Evolutionary conservation across 1,140 invertebrate species (phyloP).

Genomic region (Leptoteleia sp.): DNA sequence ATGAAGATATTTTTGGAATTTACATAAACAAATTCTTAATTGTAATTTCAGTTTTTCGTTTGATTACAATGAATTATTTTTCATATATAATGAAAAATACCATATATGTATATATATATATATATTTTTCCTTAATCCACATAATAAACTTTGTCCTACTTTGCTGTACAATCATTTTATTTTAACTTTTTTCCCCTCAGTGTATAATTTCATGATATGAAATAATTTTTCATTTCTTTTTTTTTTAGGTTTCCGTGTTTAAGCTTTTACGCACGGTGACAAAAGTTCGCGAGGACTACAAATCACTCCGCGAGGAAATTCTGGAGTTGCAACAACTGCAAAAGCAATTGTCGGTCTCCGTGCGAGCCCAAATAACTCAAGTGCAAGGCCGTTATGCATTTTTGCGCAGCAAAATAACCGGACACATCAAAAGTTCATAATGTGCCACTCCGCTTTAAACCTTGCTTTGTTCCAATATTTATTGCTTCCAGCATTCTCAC

Average conservation of each 20-base stretch:
- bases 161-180: too few species aligned
- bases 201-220: too few species aligned
- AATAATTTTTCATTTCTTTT: slow-evolving; percentile 1
- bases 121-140: too few species aligned
- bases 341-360: slow-evolving; percentile 82
- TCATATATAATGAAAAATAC: too few species aligned
- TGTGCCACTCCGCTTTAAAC: slow-evolving; percentile 70
- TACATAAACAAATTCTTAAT: too few species aligned
- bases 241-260: slow-evolving; percentile 79
- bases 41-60: too few species aligned
- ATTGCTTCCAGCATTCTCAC: too few species aligned
- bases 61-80: too few species aligned
- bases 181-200: too few species aligned
- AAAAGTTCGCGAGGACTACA: slow-evolving; percentile 83
- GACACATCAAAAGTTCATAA: slow-evolving; percentile 70
- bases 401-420: slow-evolving; percentile 76
- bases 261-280: slow-evolving; percentile 82
- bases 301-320: slow-evolving; percentile 83
- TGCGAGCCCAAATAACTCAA: slow-evolving; percentile 78
- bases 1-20: too few species aligned
- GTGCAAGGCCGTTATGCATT: slow-evolving; percentile 79
- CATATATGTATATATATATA: too few species aligned
- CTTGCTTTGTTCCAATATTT: slow-evolving; percentile 23
- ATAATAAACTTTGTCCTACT: too few species aligned
- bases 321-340: slow-evolving; percentile 83